Evolutionary conservation across 2,797 vertebrate species (phyloP), one percentile per base, ranked within the genome.

Genomic region (Chloroceryle inda): DNA sequence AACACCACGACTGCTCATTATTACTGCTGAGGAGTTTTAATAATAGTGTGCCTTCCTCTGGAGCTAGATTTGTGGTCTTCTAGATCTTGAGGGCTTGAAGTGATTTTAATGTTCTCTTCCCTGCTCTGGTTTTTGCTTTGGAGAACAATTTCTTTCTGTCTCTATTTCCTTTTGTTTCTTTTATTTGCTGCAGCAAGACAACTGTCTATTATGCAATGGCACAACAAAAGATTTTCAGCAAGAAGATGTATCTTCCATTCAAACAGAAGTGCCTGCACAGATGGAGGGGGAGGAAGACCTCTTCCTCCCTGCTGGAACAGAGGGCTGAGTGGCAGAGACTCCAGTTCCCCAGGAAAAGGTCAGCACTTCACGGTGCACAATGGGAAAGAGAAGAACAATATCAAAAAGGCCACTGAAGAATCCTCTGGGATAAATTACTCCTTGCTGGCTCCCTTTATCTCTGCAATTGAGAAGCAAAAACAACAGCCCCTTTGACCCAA

Each of bases 281-380:
- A 93, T 0, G 3, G 40, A 62, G 16, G 16, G 33, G 66, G 15
- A 76, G 52, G 73, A 88, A 90, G 81, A 85, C 66, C 58, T 86
- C 84, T 91, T 96, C 94, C 95, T 98, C 96, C 88, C 91, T 80
- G 96, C 94, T 94, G 93, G 85, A 97, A 85, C 27, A 64, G 53
- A 63, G 63, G 59, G 59, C 73, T 83, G 91, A 90, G 78, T 21
- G 21, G 68, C 72, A 88, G 69, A 92, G 58, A 75, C 79, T 93
- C 53, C 94, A 76, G 59, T 94, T 97, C 97, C 94, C 92, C 86
- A 61, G 95, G 82, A 84, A 90, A 97, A 98, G 95, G 97, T 97
- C 97, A 97, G 94, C 47, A 80, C 94, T 95, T 26, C 59, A 63
- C n/a, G 0, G 22, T 7, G 72, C 14, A 11, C 85, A 26, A 63